phyloP scores from a whole-genome alignment of 2,113 vertebrate genomes.

The Epinephelus cyanopodus region DNA sequence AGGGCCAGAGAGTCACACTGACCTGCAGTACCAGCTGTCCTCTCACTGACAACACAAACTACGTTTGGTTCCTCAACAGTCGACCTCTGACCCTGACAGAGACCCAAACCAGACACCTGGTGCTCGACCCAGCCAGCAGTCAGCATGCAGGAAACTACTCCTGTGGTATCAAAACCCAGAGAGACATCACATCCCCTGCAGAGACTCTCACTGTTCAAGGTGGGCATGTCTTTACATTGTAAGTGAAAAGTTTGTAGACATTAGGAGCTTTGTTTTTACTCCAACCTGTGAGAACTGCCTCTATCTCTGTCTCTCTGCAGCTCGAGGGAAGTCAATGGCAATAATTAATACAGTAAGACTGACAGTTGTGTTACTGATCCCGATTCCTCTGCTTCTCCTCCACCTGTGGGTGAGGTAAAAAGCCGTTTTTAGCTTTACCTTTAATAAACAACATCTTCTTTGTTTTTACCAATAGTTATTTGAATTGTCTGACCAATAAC shows the following conservation, averaged over 20 bases:
- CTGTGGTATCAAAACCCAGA: background rate
- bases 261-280: too few relatives aligned
- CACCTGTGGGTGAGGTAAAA: conserved; percentile 1
- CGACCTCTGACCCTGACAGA: conserved; percentile 2
- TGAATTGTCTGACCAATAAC: too few relatives aligned
- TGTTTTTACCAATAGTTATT: too few relatives aligned
- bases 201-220: background rate
- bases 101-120: conserved; percentile 3
- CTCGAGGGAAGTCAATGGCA: background rate
- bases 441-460: too few relatives aligned
- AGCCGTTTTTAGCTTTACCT: background rate
- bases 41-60: conserved; percentile 4
- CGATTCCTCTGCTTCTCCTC: background rate
- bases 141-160: background rate
- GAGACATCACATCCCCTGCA: background rate
- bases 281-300: too few relatives aligned
- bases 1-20: conserved; percentile 50
- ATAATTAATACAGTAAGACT: background rate
- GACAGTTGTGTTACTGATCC: background rate
- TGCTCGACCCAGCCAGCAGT: conserved; percentile 2
- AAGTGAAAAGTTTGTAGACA: too few relatives aligned
- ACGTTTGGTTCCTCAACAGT: conserved; percentile 2
- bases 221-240: background rate
- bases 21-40: conserved; percentile 21
- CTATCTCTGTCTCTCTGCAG: background rate